Conservation (phyloP, 2,888 invertebrate species). For the Meandrusa payeni region DNA sequence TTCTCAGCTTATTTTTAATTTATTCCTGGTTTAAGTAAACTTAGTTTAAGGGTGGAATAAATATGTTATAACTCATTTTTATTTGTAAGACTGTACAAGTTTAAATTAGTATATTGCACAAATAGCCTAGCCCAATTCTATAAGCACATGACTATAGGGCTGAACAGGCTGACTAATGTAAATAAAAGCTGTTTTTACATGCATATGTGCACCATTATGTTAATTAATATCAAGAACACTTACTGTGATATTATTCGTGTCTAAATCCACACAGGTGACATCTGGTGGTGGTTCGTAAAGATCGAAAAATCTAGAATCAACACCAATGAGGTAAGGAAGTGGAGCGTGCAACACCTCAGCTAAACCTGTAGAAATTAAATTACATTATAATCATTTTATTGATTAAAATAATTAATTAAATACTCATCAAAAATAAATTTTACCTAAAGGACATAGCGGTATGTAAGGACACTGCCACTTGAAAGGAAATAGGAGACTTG, state of each 20-base stretch:
- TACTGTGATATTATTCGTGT: constrained; percentile 97
- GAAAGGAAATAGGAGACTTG: constrained; percentile 97
- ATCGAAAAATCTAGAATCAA: constrained; percentile 98
- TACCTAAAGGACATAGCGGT: constrained; percentile 96
- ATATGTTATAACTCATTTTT: too few species aligned
- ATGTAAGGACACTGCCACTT: constrained; percentile 99
- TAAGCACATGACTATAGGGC: too few species aligned
- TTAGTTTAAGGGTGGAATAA: too few species aligned
- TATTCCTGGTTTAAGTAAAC: too few species aligned
- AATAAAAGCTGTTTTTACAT: too few species aligned
- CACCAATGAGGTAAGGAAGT: constrained; percentile 97
- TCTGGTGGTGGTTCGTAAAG: constrained; percentile 97
- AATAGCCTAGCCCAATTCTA: too few species aligned
- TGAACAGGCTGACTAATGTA: too few species aligned
- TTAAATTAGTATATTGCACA: too few species aligned
- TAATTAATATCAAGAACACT: constrained; percentile 47
- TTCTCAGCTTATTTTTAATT: too few species aligned
- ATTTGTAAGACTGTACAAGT: too few species aligned
- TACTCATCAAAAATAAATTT: constrained; percentile 3
- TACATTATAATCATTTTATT: neutral
- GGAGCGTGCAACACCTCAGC: constrained; percentile 99
- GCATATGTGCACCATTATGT: too few species aligned
- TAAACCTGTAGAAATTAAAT: constrained; percentile 78
- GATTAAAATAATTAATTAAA: constrained; percentile 1
- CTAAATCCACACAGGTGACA: constrained; percentile 98